Percentiles rank a stretch among this genome's conserved stretches.
phyloP scores from a whole-genome alignment of 1,140 invertebrate genomes.

The Dendrolimus kikuchii region DNA sequence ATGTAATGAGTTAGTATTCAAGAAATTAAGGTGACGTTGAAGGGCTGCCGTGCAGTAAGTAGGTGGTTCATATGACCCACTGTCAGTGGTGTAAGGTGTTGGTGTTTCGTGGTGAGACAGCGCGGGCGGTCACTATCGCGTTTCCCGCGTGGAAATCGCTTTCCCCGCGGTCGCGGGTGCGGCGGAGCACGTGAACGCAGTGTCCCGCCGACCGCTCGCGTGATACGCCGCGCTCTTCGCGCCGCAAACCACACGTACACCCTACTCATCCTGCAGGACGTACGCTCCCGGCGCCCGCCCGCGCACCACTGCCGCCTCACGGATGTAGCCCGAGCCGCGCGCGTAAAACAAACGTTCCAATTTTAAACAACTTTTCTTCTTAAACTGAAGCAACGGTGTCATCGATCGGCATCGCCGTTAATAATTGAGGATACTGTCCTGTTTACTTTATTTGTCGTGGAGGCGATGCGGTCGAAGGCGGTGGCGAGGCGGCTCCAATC shows the following conservation, averaged over 20 bases:
- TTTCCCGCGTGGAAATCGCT: slow-evolving; percentile 68
- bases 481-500: slow-evolving; percentile 70
- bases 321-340: slow-evolving; percentile 23
- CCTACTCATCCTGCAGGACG: slow-evolving; percentile 37
- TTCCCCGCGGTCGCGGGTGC: slow-evolving; percentile 56
- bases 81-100: slow-evolving; percentile 8
- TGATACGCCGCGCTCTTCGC: slow-evolving; percentile 57
- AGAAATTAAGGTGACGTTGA: too few relatives aligned
- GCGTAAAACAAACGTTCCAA: slow-evolving; percentile 27
- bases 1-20: too few relatives aligned
- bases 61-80: not conserved
- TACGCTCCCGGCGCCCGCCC: slow-evolving; percentile 45
- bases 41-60: not conserved
- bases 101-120: slow-evolving; percentile 37
- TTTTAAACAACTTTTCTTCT: slow-evolving; percentile 44
- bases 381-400: slow-evolving; percentile 29
- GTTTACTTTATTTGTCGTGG: slow-evolving; percentile 28
- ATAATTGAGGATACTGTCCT: slow-evolving; percentile 44
- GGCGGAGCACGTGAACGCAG: slow-evolving; percentile 60
- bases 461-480: slow-evolving; percentile 72
- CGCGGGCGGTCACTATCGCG: slow-evolving; percentile 57
- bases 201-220: slow-evolving; percentile 65
- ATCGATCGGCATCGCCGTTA: slow-evolving; percentile 45
- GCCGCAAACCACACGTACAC: slow-evolving; percentile 19
- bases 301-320: slow-evolving; percentile 35